Evolutionary conservation across 2,797 vertebrate genomes (phyloP), one percentile per base, ranked within the genome.

Genomic region (Arrhamphus sclerolepis): DNA sequence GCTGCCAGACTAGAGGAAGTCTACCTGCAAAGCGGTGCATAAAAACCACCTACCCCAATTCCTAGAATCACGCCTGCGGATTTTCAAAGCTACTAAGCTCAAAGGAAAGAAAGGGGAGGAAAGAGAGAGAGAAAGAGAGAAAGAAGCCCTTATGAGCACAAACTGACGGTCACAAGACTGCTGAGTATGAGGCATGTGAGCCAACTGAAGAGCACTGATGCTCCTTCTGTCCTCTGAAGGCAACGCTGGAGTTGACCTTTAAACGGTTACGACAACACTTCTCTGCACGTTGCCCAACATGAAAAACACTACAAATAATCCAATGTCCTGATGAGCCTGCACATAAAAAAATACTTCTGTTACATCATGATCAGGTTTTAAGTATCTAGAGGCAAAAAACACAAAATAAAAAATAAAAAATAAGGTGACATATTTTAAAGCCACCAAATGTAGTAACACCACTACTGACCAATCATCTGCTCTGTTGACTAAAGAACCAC

Each of bases 1-100:
- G 76, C 71, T 85, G 75, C 78, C 67, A 28, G 39, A 80, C 78
- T 79, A 79, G 58, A n/a, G n/a, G n/a, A n/a, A 74, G 67, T 76
- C 84, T 66, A 73, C 73, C 69, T 84, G 78, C 62, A 66, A 82
- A 81, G 70, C 81, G 69, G 66, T 2, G 31, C 48, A 13, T 47
- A 67, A 72, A 62, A 50, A 29, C 22, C 28, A 40, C 75, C 56
- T 62, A 57, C 49, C 29, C 22, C 3, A n/a, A 67, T 60, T 64
- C 56, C 55, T 19, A 5, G 39, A 62, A 59, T 42, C 56, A 73
- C 16, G 44, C 50, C 46, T 2, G 0, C 56, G 52, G 34, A 58
- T 57, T 71, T 67, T 38, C 38, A 73, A 72, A 70, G 70, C 20
- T n/a, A 24, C 19, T 3, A 40, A 81, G 66, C 60, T 31, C 53